Conservation (phyloP, 2,888 invertebrate species). For the Matsumyia berberina region DNA sequence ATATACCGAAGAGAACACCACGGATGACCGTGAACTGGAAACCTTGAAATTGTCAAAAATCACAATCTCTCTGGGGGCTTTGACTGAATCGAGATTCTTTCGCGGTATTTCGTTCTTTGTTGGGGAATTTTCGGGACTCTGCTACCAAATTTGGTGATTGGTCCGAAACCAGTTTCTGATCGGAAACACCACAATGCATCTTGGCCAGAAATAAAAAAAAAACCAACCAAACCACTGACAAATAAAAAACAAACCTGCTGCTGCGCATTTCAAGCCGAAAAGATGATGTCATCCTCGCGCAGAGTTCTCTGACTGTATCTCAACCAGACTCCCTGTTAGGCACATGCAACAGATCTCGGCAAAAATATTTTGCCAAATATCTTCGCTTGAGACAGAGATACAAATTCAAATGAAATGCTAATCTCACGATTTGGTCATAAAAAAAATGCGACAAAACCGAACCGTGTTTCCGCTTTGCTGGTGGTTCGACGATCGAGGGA, state of each 20-base stretch:
- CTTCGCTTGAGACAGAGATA: constrained; percentile 10
- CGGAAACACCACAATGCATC: constrained; percentile 25
- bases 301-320: constrained; percentile 33
- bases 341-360: background rate
- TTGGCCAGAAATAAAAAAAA: constrained; percentile 11
- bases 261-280: constrained; percentile 57
- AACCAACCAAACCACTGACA: constrained; percentile 53
- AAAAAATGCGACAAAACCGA: constrained; percentile 45
- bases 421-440: constrained; percentile 62
- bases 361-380: constrained; percentile 34
- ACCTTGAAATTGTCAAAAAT: constrained; percentile 49
- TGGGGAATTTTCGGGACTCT: constrained; percentile 19
- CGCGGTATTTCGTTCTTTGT: background rate
- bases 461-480: constrained; percentile 40
- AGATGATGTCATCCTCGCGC: constrained; percentile 60
- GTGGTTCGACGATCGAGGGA: background rate
- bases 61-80: background rate
- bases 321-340: background rate
- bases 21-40: constrained; percentile 39
- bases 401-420: constrained; percentile 55
- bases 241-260: constrained; percentile 25
- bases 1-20: constrained; percentile 13
- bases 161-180: constrained; percentile 33
- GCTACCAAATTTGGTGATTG: constrained; percentile 11
- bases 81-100: background rate